Evolutionary conservation across 2,888 invertebrate species (phyloP).

Genomic region (Pristionchus arcanus): DNA sequence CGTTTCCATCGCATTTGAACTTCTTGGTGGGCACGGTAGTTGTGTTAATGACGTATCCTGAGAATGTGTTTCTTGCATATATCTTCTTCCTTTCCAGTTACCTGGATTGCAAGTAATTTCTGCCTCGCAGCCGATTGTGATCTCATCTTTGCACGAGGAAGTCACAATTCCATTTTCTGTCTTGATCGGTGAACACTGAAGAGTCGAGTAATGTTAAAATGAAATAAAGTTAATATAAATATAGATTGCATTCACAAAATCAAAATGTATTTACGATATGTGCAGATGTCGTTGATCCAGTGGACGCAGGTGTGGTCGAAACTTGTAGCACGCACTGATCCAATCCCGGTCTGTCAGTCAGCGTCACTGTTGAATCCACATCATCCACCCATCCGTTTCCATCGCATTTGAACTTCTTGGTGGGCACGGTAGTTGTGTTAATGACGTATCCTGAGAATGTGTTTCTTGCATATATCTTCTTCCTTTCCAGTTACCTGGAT

Average conservation of each 20-base stretch:
- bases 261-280: not conserved
- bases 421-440: not conserved
- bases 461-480: not conserved
- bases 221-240: too few species aligned
- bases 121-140: not conserved
- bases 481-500: not conserved
- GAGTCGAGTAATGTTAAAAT: too few species aligned
- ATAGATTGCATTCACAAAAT: not conserved
- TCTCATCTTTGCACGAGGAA: too few species aligned
- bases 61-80: not conserved
- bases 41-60: not conserved
- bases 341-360: not conserved
- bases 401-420: not conserved
- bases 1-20: not conserved
- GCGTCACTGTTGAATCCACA: not conserved
- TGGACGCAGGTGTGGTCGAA: not conserved
- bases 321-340: not conserved
- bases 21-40: not conserved
- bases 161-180: not conserved
- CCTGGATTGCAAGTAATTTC: not conserved
- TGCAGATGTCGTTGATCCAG: not conserved
- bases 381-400: not conserved
- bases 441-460: not conserved
- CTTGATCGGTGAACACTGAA: too few species aligned
- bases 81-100: not conserved